Base-by-base conservation (phyloP, 2,113 vertebrate species). In the Terrapene triunguis region DNA sequence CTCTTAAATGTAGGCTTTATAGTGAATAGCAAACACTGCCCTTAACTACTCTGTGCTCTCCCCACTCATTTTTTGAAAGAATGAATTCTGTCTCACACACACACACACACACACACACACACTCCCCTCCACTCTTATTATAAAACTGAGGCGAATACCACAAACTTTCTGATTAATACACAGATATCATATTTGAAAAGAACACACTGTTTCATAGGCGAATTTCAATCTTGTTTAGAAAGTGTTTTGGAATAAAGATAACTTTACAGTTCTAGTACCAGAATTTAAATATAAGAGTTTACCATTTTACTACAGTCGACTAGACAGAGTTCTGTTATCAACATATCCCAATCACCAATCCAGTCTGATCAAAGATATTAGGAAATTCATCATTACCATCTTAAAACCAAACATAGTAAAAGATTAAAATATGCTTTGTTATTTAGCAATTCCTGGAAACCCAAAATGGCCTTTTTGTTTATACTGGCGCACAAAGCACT, bases 321-420 rank as follows among this genome's bases (percentile, higher is more conserved):
- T 97, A 97, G 96, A 97, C 90, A 96, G 96, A 95, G 88, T 88
- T 89, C 62, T 22, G 32, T n/a, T n/a, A 69, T 69, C 62, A n/a
- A 89, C 86, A 47, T 38, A 44, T 25, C 42, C 47, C 32, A 54
- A 42, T 55, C 50, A n/a, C 59, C 17, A 72, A 84, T 19, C 53
- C 76, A 84, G 69, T 13, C 42, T 78, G 22, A 69, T n/a, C 65
- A 72, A 72, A 72, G 17, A 47, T 6, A 38, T 47, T 22, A 53
- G 65, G n/a, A 93, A 90, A 95, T 14, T 25, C 10, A 47, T 11
- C 76, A 1, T 19, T 38, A 38, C 35, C 19, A 72, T 72, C n/a
- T 57, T 53, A 79, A 79, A 90, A 4, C 2, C 0, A 0, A 32
- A 1, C n/a, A 78, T 3, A 11, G 4, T 50, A 10, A 5, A 27